These are phyloP conservation scores for Nebria brevicollis DNA, from an alignment of 2,888 invertebrate genomes.

Conservation along the genomic window DNA sequence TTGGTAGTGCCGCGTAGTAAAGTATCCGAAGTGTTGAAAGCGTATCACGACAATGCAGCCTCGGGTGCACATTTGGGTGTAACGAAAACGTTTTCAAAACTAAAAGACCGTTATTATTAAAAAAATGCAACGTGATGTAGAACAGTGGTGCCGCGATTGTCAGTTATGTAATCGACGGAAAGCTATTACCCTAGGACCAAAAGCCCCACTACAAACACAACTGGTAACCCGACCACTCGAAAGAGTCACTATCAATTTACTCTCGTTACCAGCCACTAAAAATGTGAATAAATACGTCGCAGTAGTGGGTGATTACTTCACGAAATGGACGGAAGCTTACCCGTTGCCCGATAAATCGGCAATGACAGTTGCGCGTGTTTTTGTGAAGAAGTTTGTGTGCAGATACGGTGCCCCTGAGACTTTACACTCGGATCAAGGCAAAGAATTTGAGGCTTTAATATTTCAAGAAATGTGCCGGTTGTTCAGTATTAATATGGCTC, in stretches of 20 bases:
- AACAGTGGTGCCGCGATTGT: constrained; percentile 13
- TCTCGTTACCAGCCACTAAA: background rate
- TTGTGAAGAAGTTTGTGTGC: constrained; percentile 49
- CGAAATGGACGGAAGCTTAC: no score
- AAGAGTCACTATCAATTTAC: constrained; percentile 13
- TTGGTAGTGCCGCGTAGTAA: no score
- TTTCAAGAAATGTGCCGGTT: constrained; percentile 44
- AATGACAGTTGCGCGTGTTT: no score
- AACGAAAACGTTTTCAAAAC: constrained; percentile 4
- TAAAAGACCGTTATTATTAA: constrained; percentile 12
- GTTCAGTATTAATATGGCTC: constrained; percentile 48
- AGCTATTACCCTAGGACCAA: no score
- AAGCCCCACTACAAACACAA: background rate
- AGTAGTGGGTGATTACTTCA: no score
- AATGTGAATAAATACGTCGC: constrained; percentile 14
- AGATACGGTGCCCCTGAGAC: constrained; percentile 44
- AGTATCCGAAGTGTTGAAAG: no score
- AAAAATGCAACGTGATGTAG: background rate
- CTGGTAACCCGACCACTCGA: background rate
- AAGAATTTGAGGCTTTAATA: constrained; percentile 50
- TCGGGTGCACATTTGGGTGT: no score
- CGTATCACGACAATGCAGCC: no score
- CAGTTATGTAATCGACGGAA: constrained; percentile 8
- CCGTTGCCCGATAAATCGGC: constrained; percentile 48
- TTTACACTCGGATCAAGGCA: constrained; percentile 50